phyloP scores from a whole-genome alignment of 2,888 invertebrate species.

The Amblyjoppa fuscipennis region DNA sequence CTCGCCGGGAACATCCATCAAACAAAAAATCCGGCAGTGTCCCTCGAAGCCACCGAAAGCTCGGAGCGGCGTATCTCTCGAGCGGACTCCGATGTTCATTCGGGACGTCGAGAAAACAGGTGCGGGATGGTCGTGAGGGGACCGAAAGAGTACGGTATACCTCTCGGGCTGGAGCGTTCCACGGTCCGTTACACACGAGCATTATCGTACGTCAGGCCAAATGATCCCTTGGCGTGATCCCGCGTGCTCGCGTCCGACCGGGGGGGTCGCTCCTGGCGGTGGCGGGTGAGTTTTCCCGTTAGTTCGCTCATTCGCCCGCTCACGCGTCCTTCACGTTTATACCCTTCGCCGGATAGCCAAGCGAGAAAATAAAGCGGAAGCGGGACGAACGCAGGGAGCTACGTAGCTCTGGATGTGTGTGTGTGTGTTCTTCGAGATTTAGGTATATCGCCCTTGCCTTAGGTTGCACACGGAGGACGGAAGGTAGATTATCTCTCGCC shows the following conservation, averaged over 20 bases:
- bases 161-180: conserved; percentile 1
- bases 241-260: conserved; percentile 13
- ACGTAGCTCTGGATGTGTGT: neutral
- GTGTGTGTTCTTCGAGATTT: conserved; percentile 28
- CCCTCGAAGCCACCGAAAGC: neutral
- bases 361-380: conserved; percentile 38
- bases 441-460: conserved; percentile 25
- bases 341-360: conserved; percentile 10
- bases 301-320: conserved; percentile 38
- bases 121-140: conserved; percentile 36
- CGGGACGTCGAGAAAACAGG: conserved; percentile 49
- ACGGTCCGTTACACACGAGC: conserved; percentile 79
- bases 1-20: neutral
- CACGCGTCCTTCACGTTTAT: conserved; percentile 41
- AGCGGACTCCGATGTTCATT: conserved; percentile 1
- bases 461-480: conserved; percentile 30
- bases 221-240: conserved; percentile 72
- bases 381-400: neutral
- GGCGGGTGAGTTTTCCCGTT: conserved; percentile 32
- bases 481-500: conserved; percentile 15
- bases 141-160: conserved; percentile 23
- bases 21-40: conserved; percentile 7
- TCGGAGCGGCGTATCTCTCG: conserved; percentile 9
- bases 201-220: conserved; percentile 81
- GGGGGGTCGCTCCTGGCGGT: neutral